These are phyloP conservation scores for Cynopterus brachyotis DNA, from an alignment of 2,113 vertebrate species.

Conservation along the genomic window DNA sequence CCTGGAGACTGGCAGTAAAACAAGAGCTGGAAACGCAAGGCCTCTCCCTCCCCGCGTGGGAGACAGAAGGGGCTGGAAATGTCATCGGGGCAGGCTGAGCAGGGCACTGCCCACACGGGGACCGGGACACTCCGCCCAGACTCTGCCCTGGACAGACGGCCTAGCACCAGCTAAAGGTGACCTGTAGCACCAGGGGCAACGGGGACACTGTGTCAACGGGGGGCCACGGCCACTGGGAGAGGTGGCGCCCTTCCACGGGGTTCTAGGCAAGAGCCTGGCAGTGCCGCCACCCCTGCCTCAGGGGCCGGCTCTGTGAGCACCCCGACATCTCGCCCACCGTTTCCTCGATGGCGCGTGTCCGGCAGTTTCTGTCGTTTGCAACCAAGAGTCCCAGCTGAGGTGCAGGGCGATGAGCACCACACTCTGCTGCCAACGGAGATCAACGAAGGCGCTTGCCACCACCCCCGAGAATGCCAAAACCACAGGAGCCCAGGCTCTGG, in stretches of 20 bases:
- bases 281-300: rapidly evolving
- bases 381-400: neutral
- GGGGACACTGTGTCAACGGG: neutral
- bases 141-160: neutral
- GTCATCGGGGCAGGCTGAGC: neutral
- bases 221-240: neutral
- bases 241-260: too few species aligned
- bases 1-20: neutral
- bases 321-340: too few species aligned
- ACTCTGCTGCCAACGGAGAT: neutral
- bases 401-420: neutral
- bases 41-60: neutral
- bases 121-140: neutral
- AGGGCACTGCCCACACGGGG: neutral
- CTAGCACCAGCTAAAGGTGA: too few species aligned
- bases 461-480: neutral
- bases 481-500: neutral
- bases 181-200: neutral
- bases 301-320: neutral
- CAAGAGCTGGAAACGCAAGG: neutral
- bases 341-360: too few species aligned
- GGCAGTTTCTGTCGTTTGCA: neutral
- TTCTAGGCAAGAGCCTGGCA: neutral
- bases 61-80: neutral
- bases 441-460: neutral